phyloP scores from a whole-genome alignment of 2,888 invertebrate genomes.

The Cabera pusaria region DNA sequence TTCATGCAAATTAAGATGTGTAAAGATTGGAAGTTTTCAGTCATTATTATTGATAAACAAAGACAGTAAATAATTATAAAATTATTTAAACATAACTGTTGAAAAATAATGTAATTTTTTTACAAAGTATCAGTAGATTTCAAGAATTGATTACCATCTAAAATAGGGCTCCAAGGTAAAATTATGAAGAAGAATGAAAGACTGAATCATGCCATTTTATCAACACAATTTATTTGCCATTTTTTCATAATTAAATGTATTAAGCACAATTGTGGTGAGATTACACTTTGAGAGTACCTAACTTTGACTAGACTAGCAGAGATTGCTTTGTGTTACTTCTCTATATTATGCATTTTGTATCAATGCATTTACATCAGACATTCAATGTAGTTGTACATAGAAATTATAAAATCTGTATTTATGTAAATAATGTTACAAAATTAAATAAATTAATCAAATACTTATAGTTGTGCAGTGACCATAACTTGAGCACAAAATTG shows the following conservation, averaged over 20 bases:
- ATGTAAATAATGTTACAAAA: constrained; percentile 49
- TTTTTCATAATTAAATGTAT: constrained; percentile 51
- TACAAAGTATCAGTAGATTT: too few relatives aligned
- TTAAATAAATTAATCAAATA: constrained; percentile 27
- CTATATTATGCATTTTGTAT: constrained; percentile 43
- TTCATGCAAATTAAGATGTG: neutral
- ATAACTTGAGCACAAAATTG: constrained; percentile 58
- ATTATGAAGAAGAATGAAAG: constrained; percentile 54
- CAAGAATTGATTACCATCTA: too few relatives aligned
- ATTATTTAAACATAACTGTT: too few relatives aligned
- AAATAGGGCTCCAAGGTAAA: constrained; percentile 46
- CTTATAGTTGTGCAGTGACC: constrained; percentile 28
- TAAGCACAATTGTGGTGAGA: constrained; percentile 60
- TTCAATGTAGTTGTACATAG: constrained; percentile 51
- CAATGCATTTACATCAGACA: constrained; percentile 36
- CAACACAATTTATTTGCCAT: constrained; percentile 62
- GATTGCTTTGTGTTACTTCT: constrained; percentile 52
- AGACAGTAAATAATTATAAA: neutral
- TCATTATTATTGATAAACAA: neutral
- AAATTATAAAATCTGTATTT: constrained; percentile 41
- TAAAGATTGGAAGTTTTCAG: constrained; percentile 2
- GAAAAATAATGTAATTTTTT: too few relatives aligned
- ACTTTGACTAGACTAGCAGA: constrained; percentile 69
- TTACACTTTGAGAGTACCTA: constrained; percentile 55
- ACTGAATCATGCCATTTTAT: constrained; percentile 74